phyloP scores from a whole-genome alignment of 2,888 invertebrate species.

The Halictus ligatus region DNA sequence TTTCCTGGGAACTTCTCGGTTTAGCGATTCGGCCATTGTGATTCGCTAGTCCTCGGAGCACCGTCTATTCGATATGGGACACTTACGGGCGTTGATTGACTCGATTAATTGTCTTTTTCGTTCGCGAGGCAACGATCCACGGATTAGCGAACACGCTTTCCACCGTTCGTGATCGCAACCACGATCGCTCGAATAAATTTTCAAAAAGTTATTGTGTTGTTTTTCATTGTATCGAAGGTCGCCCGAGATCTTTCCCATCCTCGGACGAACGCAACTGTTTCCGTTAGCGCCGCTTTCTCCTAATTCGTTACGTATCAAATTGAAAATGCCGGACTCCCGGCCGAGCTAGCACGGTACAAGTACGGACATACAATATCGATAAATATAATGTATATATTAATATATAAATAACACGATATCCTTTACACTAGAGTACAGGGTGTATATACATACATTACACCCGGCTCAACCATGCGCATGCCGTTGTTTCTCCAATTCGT shows the following conservation, averaged over 20 bases:
- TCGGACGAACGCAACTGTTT: neutral
- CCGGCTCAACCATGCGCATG: neutral
- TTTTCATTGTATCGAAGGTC: neutral
- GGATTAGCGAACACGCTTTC: neutral
- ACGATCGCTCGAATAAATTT: neutral
- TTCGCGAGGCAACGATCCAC: no score
- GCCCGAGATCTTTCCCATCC: neutral
- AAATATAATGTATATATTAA: conserved; percentile 68
- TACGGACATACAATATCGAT: conserved; percentile 69
- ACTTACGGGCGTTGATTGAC: neutral
- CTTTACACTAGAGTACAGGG: conserved; percentile 72
- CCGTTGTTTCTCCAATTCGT: neutral
- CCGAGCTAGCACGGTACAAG: conserved; percentile 48
- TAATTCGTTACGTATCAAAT: conserved; percentile 56
- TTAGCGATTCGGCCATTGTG: neutral
- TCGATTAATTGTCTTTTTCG: neutral
- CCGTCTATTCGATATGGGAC: neutral
- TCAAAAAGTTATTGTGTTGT: conserved; percentile 15
- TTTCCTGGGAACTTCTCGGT: neutral
- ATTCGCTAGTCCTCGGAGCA: neutral
- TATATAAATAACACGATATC: conserved; percentile 72
- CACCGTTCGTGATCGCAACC: neutral
- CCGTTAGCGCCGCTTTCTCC: conserved; percentile 38
- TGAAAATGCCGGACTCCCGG: conserved; percentile 49
- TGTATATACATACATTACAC: conserved; percentile 65